These are phyloP conservation scores for Limnothrissa miodon DNA, from an alignment of 2,113 vertebrate genomes.

Conservation along the genomic window DNA sequence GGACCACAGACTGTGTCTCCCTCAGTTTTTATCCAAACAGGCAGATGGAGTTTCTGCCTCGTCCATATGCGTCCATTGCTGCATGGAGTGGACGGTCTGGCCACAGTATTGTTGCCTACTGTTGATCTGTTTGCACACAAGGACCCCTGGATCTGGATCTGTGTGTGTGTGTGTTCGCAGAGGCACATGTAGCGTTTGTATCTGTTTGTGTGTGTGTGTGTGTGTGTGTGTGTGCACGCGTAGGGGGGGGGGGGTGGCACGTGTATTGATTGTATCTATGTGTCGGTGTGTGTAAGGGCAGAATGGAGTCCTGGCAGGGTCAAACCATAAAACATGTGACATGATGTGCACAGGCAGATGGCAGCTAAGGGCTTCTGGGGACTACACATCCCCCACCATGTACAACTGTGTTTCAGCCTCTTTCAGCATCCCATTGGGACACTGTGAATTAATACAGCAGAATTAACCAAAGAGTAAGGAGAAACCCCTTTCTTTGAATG, in stretches of 20 bases:
- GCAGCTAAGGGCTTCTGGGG: not conserved
- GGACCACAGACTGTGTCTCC: not conserved
- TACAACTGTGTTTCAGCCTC: not conserved
- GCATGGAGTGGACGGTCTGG: not conserved
- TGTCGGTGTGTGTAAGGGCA: not conserved
- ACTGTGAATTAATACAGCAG: not conserved
- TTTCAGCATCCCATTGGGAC: not conserved
- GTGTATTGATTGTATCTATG: not conserved
- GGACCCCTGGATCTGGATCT: not conserved
- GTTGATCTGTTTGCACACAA: not conserved
- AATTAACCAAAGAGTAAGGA: not conserved
- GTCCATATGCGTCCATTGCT: not conserved
- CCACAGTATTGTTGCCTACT: not conserved
- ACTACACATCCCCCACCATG: not conserved
- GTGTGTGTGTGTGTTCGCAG: not conserved
- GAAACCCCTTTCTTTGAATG: not conserved
- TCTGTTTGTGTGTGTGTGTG: not conserved
- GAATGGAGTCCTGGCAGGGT: slow-evolving; percentile 6
- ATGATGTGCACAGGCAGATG: not conserved
- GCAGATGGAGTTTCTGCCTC: not conserved
- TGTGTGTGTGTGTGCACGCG: not conserved
- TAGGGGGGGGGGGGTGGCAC: no score
- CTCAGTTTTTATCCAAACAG: not conserved
- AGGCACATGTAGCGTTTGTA: no score
- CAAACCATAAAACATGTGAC: not conserved